Conservation (phyloP, 2,113 vertebrate species). For the Sylvicapra grimmia region DNA sequence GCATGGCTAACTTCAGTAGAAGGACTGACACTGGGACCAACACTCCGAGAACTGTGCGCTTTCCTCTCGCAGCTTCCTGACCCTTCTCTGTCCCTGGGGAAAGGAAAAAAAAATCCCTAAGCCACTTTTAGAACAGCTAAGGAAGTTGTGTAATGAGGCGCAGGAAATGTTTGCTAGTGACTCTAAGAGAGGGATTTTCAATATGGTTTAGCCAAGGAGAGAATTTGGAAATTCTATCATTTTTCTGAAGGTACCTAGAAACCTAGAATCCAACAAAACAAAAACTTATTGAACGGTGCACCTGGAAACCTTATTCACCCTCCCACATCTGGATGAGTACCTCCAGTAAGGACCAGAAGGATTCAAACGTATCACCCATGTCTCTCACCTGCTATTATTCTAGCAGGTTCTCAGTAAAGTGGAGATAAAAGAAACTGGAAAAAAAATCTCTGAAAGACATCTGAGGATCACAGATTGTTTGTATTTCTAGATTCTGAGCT, state of each 20-base stretch:
- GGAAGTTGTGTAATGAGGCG: slow-evolving; percentile 40
- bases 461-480: not conserved
- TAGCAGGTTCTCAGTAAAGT: not conserved
- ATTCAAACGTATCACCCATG: not conserved
- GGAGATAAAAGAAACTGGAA: not conserved
- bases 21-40: not conserved
- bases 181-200: slow-evolving; percentile 38
- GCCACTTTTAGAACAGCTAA: slow-evolving; percentile 52
- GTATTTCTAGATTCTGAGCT: not conserved
- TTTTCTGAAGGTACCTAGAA: not conserved
- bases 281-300: not conserved
- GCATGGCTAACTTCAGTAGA: not conserved
- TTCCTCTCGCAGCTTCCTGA: slow-evolving; percentile 11
- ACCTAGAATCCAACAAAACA: not conserved
- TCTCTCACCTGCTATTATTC: not conserved
- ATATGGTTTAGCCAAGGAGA: not conserved
- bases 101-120: not conserved
- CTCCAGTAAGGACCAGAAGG: not conserved
- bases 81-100: not conserved
- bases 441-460: not conserved
- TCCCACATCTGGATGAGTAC: not conserved
- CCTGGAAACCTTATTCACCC: not conserved
- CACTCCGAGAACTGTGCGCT: not conserved
- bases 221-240: slow-evolving; percentile 7
- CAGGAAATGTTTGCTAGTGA: slow-evolving; percentile 29